phyloP scores from a whole-genome alignment of 64 coral and sea anemone genomes.

The Exaiptasia diaphana region DNA sequence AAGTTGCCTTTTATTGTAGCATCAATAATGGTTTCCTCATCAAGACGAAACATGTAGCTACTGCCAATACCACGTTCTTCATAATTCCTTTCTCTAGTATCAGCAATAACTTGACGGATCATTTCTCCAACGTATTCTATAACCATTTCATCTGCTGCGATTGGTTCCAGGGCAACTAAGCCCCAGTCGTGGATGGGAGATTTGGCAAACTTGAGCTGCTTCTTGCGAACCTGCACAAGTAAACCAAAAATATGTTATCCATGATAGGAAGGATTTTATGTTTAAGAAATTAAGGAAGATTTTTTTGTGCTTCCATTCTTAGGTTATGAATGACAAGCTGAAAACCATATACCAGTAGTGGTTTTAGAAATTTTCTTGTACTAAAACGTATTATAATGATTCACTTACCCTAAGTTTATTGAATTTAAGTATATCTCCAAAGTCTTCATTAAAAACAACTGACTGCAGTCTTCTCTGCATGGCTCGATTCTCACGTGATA shows the following conservation, averaged over 20 bases:
- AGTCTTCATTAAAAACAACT: slow-evolving; percentile 76
- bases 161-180: slow-evolving; percentile 85
- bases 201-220: slow-evolving; percentile 87
- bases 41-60: slow-evolving; percentile 93
- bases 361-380: neutral
- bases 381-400: no score
- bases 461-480: slow-evolving; percentile 86
- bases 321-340: neutral
- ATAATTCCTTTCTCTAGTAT: slow-evolving; percentile 81
- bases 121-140: slow-evolving; percentile 95
- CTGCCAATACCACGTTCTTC: slow-evolving; percentile 86
- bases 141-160: slow-evolving; percentile 97
- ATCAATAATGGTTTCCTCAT: slow-evolving; percentile 92
- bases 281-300: neutral
- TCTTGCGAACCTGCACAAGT: slow-evolving; percentile 78
- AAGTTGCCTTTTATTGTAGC: slow-evolving; percentile 88
- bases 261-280: no score
- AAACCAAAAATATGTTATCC: neutral
- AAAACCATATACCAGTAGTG: no score
- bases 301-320: neutral
- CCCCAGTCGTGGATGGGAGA: slow-evolving; percentile 98
- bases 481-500: slow-evolving; percentile 93
- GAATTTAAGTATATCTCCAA: slow-evolving; percentile 95
- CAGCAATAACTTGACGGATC: slow-evolving; percentile 85
- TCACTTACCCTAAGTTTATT: slow-evolving; percentile 95